A percentile compares a stretch with the other conserved stretches of the same genome.
phyloP scores from a whole-genome alignment of 2,113 vertebrate species.

The Psilopsiagon aurifrons region DNA sequence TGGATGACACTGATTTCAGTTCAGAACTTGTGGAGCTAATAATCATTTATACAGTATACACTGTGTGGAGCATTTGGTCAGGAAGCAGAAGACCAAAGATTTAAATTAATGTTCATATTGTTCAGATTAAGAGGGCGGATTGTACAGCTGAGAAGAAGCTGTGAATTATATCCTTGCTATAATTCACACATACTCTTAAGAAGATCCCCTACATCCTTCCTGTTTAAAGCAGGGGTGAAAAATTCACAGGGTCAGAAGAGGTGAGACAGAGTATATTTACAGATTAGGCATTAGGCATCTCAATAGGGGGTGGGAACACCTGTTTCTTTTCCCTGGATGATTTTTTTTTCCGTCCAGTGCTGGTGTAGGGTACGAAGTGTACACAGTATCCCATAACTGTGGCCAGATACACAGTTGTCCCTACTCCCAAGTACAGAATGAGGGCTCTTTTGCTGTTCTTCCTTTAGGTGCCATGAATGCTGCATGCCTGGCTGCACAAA shows the following conservation, averaged over 20 bases:
- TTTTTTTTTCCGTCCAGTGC: not conserved
- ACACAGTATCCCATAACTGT: not conserved
- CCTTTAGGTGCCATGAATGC: not conserved
- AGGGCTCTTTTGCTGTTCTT: not conserved
- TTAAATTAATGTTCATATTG: not conserved
- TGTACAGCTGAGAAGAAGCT: not conserved
- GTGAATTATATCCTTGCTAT: not conserved
- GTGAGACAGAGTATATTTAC: not conserved
- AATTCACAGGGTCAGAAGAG: not conserved
- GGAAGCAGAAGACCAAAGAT: not conserved
- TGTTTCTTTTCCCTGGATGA: not conserved
- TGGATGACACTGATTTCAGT: not conserved
- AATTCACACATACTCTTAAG: not conserved
- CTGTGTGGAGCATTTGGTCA: not conserved
- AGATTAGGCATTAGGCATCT: not conserved
- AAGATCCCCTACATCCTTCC: slow-evolving; percentile 23
- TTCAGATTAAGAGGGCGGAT: not conserved
- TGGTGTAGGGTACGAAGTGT: not conserved
- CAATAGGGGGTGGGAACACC: not conserved
- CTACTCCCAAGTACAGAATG: not conserved
- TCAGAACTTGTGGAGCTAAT: not conserved
- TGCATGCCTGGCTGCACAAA: not conserved
- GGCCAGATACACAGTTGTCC: not conserved
- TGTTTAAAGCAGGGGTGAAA: not conserved
- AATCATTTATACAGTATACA: not conserved